Evolutionary conservation across 2,113 vertebrate species (phyloP).

Genomic region (Struthio camelus): DNA sequence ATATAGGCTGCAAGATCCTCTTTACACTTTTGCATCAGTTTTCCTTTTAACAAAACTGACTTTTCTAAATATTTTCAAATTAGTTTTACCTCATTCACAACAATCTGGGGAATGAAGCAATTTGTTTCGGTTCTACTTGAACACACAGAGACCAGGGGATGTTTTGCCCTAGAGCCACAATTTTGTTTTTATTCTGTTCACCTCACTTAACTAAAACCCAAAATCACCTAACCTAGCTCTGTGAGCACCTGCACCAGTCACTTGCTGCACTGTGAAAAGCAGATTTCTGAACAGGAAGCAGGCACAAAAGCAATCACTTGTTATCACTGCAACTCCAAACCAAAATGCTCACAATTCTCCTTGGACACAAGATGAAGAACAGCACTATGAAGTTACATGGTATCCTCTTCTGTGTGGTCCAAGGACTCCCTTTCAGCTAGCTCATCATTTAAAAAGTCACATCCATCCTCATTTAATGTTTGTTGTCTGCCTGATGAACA

Average conservation of each 20-base stretch:
- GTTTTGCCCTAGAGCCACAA: background rate
- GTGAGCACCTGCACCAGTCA: background rate
- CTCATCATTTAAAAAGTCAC: background rate
- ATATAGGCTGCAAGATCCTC: background rate
- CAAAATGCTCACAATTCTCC: background rate
- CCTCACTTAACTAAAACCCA: too few species aligned
- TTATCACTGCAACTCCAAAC: background rate
- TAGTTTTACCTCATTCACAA: background rate
- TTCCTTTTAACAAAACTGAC: background rate
- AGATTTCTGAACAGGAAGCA: background rate
- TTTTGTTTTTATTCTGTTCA: too few species aligned
- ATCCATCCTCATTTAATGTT: background rate
- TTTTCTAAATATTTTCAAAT: background rate
- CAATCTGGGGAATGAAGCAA: background rate
- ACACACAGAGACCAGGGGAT: background rate
- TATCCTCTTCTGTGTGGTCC: background rate
- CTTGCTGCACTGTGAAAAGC: background rate
- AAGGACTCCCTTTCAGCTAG: background rate
- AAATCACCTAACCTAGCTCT: background rate
- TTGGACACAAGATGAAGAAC: background rate
- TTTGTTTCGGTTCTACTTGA: conserved; percentile 30
- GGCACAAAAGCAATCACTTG: background rate
- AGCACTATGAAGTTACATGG: background rate
- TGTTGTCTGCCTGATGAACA: background rate
- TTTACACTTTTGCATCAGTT: background rate